These are phyloP conservation scores for Drosophila helvetica DNA, from an alignment of 2,888 invertebrate genomes.

Conservation along the genomic window DNA sequence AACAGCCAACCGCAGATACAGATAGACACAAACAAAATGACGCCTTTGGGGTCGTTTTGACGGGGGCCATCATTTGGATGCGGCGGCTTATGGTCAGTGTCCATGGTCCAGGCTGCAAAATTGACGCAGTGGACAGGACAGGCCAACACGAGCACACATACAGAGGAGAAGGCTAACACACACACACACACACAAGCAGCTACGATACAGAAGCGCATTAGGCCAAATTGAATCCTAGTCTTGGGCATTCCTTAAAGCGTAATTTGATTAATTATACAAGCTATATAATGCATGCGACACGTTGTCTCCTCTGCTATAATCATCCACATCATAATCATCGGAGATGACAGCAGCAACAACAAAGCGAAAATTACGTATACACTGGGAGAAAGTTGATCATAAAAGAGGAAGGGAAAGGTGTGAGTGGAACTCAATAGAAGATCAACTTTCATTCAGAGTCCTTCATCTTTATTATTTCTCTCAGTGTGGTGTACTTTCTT, in stretches of 20 bases:
- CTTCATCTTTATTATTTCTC: neutral
- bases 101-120: constrained; percentile 29
- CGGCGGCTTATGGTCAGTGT: constrained; percentile 46
- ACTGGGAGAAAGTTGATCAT: constrained; percentile 6
- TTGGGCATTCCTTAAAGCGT: constrained; percentile 50
- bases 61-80: constrained; percentile 37
- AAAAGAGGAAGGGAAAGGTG: neutral
- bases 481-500: constrained; percentile 26
- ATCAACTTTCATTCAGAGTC: neutral
- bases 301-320: constrained; percentile 33
- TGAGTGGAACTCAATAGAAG: neutral
- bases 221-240: constrained; percentile 66
- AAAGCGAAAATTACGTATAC: constrained; percentile 7
- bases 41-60: constrained; percentile 49
- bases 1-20: constrained; percentile 55
- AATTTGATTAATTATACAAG: constrained; percentile 65
- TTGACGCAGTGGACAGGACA: constrained; percentile 45
- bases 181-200: constrained; percentile 13
- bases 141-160: too few relatives aligned
- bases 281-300: constrained; percentile 58
- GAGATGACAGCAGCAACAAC: constrained; percentile 17
- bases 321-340: constrained; percentile 38
- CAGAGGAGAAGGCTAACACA: too few relatives aligned
- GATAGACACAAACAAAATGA: constrained; percentile 31
- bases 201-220: constrained; percentile 28